phyloP scores from a whole-genome alignment of 2,888 invertebrate species.

The Phoenoteleia sp. region DNA sequence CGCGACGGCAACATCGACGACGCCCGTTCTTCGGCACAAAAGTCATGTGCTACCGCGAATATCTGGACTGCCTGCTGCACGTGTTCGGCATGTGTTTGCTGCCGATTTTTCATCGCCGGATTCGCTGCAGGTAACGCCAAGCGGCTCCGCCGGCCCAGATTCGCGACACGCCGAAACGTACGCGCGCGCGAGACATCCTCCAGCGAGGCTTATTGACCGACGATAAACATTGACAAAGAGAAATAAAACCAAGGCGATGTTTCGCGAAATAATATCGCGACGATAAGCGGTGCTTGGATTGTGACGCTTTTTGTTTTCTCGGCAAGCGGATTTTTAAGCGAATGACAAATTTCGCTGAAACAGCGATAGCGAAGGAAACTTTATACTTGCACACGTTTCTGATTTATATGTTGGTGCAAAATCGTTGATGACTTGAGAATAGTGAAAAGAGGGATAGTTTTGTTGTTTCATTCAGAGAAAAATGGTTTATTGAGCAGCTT shows the following conservation, averaged over 20 bases:
- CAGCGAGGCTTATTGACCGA: slow-evolving; percentile 35
- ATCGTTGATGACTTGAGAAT: too few relatives aligned
- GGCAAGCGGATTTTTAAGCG: slow-evolving; percentile 14
- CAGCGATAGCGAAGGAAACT: too few relatives aligned
- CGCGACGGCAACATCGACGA: slow-evolving; percentile 36
- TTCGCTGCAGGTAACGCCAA: slow-evolving; percentile 63
- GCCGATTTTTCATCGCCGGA: slow-evolving; percentile 52
- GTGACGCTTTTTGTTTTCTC: slow-evolving; percentile 29
- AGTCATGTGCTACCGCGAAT: slow-evolving; percentile 64
- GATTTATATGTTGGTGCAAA: too few relatives aligned
- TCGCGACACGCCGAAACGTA: too few relatives aligned
- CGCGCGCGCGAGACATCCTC: too few relatives aligned
- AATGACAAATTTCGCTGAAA: slow-evolving; percentile 18
- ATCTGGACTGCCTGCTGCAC: slow-evolving; percentile 53
- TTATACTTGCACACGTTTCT: too few relatives aligned
- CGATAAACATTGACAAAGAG: slow-evolving; percentile 43
- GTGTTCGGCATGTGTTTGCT: slow-evolving; percentile 55
- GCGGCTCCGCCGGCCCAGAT: too few relatives aligned
- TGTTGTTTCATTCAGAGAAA: too few relatives aligned
- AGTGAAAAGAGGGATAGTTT: too few relatives aligned
- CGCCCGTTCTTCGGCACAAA: slow-evolving; percentile 1
- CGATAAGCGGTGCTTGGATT: slow-evolving; percentile 31
- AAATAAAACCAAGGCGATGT: slow-evolving; percentile 33
- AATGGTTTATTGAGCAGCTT: too few relatives aligned
- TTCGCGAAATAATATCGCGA: slow-evolving; percentile 36